phyloP scores from a whole-genome alignment of 2,113 vertebrate genomes.

The Lophochroa leadbeateri region DNA sequence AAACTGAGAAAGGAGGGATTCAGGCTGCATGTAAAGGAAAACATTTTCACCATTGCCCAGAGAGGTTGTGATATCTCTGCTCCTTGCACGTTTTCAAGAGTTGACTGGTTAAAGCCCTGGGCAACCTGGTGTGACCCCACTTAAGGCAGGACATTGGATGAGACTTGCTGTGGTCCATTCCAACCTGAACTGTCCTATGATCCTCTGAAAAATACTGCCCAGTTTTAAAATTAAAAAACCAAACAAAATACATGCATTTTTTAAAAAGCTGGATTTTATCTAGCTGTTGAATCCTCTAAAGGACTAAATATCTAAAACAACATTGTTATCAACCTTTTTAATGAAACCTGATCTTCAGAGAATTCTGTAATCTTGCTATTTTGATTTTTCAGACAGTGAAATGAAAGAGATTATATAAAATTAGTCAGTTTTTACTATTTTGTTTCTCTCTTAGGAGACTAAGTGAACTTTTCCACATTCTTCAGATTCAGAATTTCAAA shows the following conservation, averaged over 20 bases:
- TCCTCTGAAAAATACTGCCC: not conserved
- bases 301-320: not conserved
- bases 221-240: not conserved
- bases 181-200: not conserved
- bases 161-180: not conserved
- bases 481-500: not conserved
- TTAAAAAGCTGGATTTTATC: not conserved
- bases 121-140: not conserved
- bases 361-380: not conserved
- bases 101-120: not conserved
- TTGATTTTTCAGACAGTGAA: not conserved
- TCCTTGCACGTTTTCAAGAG: not conserved
- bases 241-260: not conserved
- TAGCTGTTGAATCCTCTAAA: not conserved
- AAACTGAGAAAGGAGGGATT: not conserved
- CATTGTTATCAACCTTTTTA: not conserved
- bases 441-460: not conserved
- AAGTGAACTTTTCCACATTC: not conserved
- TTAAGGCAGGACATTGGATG: not conserved
- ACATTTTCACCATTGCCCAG: not conserved
- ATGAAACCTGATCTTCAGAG: not conserved
- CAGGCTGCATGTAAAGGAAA: not conserved
- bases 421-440: not conserved
- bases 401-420: not conserved
- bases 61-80: not conserved